Conservation (phyloP, 2,113 vertebrate species). For the Nesogale talazaci region DNA sequence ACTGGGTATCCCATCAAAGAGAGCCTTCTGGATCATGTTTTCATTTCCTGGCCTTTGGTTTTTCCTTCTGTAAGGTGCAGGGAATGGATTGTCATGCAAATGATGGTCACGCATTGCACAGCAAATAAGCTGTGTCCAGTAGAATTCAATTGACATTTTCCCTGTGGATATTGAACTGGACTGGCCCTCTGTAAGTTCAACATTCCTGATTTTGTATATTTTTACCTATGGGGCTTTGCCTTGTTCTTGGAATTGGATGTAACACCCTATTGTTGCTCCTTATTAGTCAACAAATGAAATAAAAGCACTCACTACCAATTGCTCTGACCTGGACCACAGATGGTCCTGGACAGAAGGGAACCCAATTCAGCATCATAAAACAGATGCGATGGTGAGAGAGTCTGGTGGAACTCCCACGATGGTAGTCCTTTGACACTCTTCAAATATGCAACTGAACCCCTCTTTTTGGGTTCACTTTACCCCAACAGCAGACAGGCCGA, state of each 20-base stretch:
- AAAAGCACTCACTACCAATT: background rate
- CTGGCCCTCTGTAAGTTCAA: background rate
- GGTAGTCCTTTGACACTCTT: no score
- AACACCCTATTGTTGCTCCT: background rate
- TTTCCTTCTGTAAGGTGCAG: background rate
- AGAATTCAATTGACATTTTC: background rate
- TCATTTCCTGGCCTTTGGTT: background rate
- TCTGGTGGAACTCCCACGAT: no score
- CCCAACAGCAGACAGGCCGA: no score
- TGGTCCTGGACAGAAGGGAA: no score
- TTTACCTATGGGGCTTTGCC: background rate
- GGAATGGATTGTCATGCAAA: background rate
- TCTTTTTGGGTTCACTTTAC: no score
- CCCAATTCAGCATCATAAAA: no score
- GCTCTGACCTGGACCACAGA: no score
- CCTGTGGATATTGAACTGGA: background rate
- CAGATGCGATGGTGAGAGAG: no score
- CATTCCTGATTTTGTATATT: background rate
- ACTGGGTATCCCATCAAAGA: background rate
- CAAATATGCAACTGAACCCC: no score
- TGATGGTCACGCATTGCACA: slow-evolving; percentile 7
- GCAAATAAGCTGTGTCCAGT: background rate
- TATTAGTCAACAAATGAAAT: slow-evolving; percentile 28
- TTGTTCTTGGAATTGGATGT: background rate
- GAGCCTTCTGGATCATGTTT: background rate